Evolutionary conservation across 2,888 invertebrate species (phyloP), one percentile per base, ranked within the genome.

Genomic region (Lasioglossum malachurum): DNA sequence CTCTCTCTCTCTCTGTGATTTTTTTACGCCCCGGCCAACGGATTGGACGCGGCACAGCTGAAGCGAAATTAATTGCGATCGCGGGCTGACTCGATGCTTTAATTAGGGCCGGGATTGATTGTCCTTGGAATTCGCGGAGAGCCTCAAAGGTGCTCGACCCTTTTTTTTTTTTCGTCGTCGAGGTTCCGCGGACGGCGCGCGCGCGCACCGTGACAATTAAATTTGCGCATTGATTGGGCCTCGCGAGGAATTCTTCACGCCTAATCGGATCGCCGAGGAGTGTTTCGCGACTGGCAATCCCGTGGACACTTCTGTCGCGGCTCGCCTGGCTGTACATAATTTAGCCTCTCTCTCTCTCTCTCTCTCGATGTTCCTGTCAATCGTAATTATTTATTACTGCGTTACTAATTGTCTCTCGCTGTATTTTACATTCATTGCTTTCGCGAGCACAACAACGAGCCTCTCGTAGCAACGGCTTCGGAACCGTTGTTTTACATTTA

Each of bases 21-120:
- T 23, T 44, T 46, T 7, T 31, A 31, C 14, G 2, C 1, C 19
- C 49, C 75, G 19, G 14, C 12, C 27, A 44, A 38, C 35, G 44
- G 46, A 16, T 35, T 19, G 57, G 27, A 69, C 14, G 41, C 31
- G 76, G 46, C n/a, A 23, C 49, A 35, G 69, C 71, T 23, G 53
- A 12, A 10, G 53, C 41, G 75, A 75, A 80, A 80, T 83, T 80
- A 80, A 80, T 83, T 53, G 53, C 46, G 31, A 72, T 72, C 46
- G 80, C 10, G 27, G 12, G 41, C 5, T 41, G 69, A 53, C 27
- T 69, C 74, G 80, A 74, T 74, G 77, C 49, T 64, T 78, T 64
- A 75, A 84, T 84, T 73, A 83, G 83, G 27, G 60, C 69, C 69
- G 19, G 67, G 38, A 49, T 53, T 23, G 49, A 78, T 78, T 71